Percentiles rank a stretch among this genome's conserved stretches.
These are phyloP conservation scores for Pogonognathellus flavescens DNA, from an alignment of 1,140 invertebrate species.

Conservation along the genomic window DNA sequence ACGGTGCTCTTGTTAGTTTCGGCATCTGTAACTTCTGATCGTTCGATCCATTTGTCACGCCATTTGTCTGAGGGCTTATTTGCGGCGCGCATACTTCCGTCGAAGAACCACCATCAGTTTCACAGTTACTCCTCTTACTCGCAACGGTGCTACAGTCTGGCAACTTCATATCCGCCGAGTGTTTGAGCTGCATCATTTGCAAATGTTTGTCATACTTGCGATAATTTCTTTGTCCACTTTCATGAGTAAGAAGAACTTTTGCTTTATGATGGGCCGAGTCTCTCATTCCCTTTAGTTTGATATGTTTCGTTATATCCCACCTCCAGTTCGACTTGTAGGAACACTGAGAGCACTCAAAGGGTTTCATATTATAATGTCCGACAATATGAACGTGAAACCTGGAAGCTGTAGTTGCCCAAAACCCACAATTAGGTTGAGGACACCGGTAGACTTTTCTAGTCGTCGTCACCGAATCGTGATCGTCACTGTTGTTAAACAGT, in stretches of 20 bases:
- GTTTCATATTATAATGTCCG: conserved; percentile 89
- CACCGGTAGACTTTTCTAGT: conserved; percentile 85
- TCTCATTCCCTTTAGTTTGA: conserved; percentile 86
- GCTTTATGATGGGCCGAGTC: conserved; percentile 82
- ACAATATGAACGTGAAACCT: conserved; percentile 94
- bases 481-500: conserved; percentile 49
- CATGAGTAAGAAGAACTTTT: conserved; percentile 91
- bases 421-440: conserved; percentile 82
- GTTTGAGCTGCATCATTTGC: conserved; percentile 78
- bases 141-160: conserved; percentile 63
- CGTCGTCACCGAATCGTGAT: conserved; percentile 67
- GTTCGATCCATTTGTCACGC: background rate
- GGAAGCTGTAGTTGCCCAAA: conserved; percentile 90
- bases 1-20: conserved; percentile 58
- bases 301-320: conserved; percentile 97
- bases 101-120: conserved; percentile 41
- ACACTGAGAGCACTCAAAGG: conserved; percentile 95
- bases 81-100: background rate
- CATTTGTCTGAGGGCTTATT: conserved; percentile 45
- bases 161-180: conserved; percentile 65
- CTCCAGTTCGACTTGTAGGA: conserved; percentile 94
- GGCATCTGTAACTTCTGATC: conserved; percentile 52
- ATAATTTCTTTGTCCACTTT: conserved; percentile 90
- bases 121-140: conserved; percentile 54
- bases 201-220: conserved; percentile 92